Evolutionary conservation across 2,888 invertebrate genomes (phyloP).

Genomic region (Protophormia terraenovae): DNA sequence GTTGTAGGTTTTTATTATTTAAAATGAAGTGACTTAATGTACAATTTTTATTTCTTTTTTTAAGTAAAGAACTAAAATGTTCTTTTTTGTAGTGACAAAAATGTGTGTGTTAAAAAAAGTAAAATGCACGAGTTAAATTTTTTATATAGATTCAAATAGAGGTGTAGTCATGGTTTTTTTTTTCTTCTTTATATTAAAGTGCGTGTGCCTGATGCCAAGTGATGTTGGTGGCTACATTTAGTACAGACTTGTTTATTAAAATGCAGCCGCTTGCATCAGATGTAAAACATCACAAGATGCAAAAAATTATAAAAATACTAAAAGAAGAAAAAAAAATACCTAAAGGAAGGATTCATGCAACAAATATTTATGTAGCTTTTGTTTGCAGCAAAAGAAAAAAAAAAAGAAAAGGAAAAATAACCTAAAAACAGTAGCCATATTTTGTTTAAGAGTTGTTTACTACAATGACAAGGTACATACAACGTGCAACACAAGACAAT

Average conservation of each 20-base stretch:
- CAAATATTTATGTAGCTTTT: slow-evolving; percentile 47
- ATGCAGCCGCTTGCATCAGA: slow-evolving; percentile 31
- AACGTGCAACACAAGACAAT: slow-evolving; percentile 15
- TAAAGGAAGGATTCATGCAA: slow-evolving; percentile 62
- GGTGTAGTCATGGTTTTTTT: background rate
- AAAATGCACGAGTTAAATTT: slow-evolving; percentile 50
- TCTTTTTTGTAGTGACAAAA: slow-evolving; percentile 32
- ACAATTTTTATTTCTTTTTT: background rate
- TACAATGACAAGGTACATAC: slow-evolving; percentile 29
- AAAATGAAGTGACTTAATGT: background rate
- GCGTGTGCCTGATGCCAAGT: slow-evolving; percentile 9
- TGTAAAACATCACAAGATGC: slow-evolving; percentile 41
- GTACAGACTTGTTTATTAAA: slow-evolving; percentile 9
- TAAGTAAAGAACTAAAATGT: background rate
- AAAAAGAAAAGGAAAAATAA: background rate
- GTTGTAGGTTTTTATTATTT: background rate
- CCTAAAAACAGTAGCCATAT: slow-evolving; percentile 53
- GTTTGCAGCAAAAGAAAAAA: background rate
- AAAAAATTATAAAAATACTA: slow-evolving; percentile 12
- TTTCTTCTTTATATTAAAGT: background rate
- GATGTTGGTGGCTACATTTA: slow-evolving; percentile 15
- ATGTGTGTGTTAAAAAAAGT: background rate
- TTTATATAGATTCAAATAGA: slow-evolving; percentile 39
- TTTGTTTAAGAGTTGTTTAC: slow-evolving; percentile 29
- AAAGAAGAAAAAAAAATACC: background rate